phyloP scores from a whole-genome alignment of 1,140 invertebrate species.

The Drosophila gunungcola region DNA sequence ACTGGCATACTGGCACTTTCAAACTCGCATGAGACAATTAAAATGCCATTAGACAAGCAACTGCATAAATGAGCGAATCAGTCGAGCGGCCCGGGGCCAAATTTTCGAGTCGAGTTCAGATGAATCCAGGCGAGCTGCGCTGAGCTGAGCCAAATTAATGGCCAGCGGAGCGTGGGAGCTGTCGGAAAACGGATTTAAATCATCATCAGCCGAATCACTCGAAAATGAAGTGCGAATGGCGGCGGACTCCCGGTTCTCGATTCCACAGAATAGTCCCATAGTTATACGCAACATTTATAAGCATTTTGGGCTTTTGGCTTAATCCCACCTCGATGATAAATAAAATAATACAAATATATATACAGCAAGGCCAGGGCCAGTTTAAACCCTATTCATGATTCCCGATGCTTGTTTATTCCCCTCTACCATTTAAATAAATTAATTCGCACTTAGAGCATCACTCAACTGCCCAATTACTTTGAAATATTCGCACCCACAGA shows the following conservation, averaged over 20 bases:
- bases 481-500: background rate
- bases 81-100: conserved; percentile 20
- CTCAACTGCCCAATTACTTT: conserved; percentile 15
- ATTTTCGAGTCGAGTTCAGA: conserved; percentile 18
- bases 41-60: conserved; percentile 73
- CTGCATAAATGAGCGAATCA: conserved; percentile 53
- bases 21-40: conserved; percentile 64
- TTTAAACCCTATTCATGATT: background rate
- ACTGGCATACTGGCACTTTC: conserved; percentile 18
- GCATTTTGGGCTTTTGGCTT: background rate
- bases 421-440: background rate
- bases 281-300: background rate
- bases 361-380: background rate
- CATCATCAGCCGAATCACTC: conserved; percentile 5
- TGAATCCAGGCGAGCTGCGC: conserved; percentile 5
- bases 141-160: conserved; percentile 34
- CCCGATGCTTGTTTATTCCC: background rate
- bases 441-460: conserved; percentile 5
- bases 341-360: background rate
- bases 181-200: conserved; percentile 30
- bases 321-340: no score
- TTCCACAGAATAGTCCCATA: no score
- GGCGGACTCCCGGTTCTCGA: background rate
- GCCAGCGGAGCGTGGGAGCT: conserved; percentile 29
- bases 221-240: conserved; percentile 27